phyloP scores from a whole-genome alignment of 1,140 invertebrate genomes.

The Physella acuta region DNA sequence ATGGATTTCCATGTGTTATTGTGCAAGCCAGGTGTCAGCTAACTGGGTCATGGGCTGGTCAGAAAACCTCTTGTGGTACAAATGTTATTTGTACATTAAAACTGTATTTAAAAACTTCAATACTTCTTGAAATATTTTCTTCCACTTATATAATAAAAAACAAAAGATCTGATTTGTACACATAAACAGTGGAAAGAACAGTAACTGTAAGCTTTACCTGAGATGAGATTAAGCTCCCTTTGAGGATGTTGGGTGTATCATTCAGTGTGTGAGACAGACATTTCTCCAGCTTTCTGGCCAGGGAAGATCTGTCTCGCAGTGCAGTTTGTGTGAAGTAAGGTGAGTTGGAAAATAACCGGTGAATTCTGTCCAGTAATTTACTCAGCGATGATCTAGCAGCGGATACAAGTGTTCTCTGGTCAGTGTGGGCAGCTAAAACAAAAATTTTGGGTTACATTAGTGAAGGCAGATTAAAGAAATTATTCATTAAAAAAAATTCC shows the following conservation, averaged over 20 bases:
- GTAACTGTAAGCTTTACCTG: constrained; percentile 30
- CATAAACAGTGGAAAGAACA: background rate
- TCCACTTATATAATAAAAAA: too few species aligned
- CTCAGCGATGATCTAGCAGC: constrained; percentile 49
- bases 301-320: constrained; percentile 42
- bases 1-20: too few species aligned
- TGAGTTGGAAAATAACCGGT: constrained; percentile 41
- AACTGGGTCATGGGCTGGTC: too few species aligned
- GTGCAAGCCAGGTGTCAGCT: too few species aligned
- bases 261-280: constrained; percentile 33
- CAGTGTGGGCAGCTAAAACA: constrained; percentile 37
- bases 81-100: too few species aligned
- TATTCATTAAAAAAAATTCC: too few species aligned
- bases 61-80: too few species aligned
- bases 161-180: background rate
- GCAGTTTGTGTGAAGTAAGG: constrained; percentile 32
- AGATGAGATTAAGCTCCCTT: constrained; percentile 34
- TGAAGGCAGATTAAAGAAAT: too few species aligned
- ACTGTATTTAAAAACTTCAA: too few species aligned
- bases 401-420: constrained; percentile 43
- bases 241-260: constrained; percentile 31
- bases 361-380: constrained; percentile 45
- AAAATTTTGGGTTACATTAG: too few species aligned
- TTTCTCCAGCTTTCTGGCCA: constrained; percentile 38
- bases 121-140: too few species aligned